phyloP scores from a whole-genome alignment of 2,888 invertebrate species.

The Mellilla xanthometata region DNA sequence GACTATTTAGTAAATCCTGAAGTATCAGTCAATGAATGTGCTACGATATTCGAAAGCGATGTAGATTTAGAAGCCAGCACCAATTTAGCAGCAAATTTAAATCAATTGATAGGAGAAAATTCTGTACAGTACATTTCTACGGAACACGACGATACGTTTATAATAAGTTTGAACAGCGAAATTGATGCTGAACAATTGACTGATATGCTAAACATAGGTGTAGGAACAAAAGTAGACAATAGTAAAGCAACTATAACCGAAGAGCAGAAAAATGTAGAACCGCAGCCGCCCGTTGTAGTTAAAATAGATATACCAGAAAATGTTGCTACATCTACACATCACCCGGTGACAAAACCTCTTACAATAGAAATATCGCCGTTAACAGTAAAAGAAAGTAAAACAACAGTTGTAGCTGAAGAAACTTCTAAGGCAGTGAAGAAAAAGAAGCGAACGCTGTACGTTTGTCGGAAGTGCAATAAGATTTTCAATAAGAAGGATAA shows the following conservation, averaged over 20 bases:
- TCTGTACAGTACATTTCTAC: constrained; percentile 74
- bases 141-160: constrained; percentile 75
- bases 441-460: constrained; percentile 48
- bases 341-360: constrained; percentile 1
- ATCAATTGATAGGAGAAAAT: constrained; percentile 73
- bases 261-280: constrained; percentile 1
- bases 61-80: constrained; percentile 74
- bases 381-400: constrained; percentile 13
- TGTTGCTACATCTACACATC: no score
- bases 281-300: constrained; percentile 3
- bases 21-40: constrained; percentile 65
- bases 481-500: constrained; percentile 68
- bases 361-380: constrained; percentile 6
- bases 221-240: constrained; percentile 32
- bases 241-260: constrained; percentile 15
- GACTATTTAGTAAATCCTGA: constrained; percentile 38
- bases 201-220: constrained; percentile 72
- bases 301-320: constrained; percentile 6
- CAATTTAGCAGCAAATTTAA: constrained; percentile 71
- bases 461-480: constrained; percentile 64
- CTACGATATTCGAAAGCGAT: constrained; percentile 75
- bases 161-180: constrained; percentile 71
- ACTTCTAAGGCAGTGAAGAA: constrained; percentile 24
- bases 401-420: constrained; percentile 10
- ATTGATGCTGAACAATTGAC: constrained; percentile 72